These are phyloP conservation scores for Dicrurus megarhynchus DNA, from an alignment of 2,113 vertebrate species.

Conservation along the genomic window DNA sequence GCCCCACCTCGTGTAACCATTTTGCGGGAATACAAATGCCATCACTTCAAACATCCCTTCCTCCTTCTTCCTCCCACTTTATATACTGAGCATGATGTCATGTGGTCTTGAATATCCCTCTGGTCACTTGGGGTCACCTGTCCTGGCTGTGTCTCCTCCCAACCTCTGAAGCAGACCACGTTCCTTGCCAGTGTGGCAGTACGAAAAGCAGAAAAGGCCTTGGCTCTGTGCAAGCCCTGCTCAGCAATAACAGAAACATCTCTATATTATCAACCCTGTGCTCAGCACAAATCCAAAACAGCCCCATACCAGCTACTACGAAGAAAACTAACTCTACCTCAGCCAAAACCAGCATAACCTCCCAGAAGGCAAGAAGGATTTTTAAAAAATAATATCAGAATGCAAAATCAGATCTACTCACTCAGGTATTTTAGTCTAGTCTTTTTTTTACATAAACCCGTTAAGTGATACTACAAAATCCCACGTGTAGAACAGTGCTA, in stretches of 20 bases:
- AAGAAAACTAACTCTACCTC: not conserved
- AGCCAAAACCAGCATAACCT: not conserved
- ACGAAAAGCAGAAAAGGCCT: not conserved
- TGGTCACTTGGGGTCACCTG: not conserved
- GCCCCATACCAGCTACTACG: not conserved
- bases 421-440: not conserved
- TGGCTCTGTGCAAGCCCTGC: not conserved
- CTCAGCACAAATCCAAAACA: not conserved
- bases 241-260: not conserved
- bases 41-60: not conserved
- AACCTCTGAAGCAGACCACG: not conserved
- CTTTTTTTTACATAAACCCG: not conserved
- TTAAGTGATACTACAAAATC: not conserved
- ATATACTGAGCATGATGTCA: not conserved
- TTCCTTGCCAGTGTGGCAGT: not conserved
- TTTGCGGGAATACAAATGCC: not conserved
- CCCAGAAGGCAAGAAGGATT: not conserved
- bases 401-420: not conserved
- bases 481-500: not conserved
- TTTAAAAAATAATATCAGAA: not conserved
- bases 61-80: not conserved
- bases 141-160: not conserved
- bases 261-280: not conserved
- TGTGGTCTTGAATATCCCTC: not conserved
- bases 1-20: too few relatives aligned